These are phyloP conservation scores for Poicephalus meyeri DNA, from an alignment of 2,113 vertebrate species.

Conservation along the genomic window DNA sequence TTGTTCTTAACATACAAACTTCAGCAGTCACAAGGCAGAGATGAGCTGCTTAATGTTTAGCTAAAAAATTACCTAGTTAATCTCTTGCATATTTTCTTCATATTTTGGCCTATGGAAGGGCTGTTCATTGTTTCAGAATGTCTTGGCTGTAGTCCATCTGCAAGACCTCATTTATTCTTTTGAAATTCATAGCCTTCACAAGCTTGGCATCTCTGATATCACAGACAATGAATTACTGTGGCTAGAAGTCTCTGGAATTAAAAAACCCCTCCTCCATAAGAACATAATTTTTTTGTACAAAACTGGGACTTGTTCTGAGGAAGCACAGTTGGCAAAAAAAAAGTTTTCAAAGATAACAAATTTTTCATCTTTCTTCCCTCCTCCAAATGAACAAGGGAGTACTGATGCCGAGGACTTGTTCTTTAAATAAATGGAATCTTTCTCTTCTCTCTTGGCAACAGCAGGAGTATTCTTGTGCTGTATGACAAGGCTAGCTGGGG, in stretches of 20 bases:
- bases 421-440: slow-evolving; percentile 66
- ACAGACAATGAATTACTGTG: slow-evolving; percentile 62
- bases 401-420: slow-evolving; percentile 14
- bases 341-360: slow-evolving; percentile 15
- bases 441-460: slow-evolving; percentile 66
- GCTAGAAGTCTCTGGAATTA: slow-evolving; percentile 17
- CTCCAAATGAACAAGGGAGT: not conserved
- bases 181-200: slow-evolving; percentile 36
- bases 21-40: not conserved
- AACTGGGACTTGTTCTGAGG: slow-evolving; percentile 30
- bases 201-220: slow-evolving; percentile 31
- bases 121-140: slow-evolving; percentile 44
- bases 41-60: slow-evolving; percentile 20
- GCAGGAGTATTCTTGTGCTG: slow-evolving; percentile 61
- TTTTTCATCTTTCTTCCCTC: not conserved
- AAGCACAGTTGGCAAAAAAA: not conserved
- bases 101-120: slow-evolving; percentile 20
- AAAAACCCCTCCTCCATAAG: not conserved
- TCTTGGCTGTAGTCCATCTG: slow-evolving; percentile 33
- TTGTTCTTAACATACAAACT: not conserved
- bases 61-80: not conserved
- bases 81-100: slow-evolving; percentile 11
- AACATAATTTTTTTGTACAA: not conserved
- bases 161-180: slow-evolving; percentile 64
- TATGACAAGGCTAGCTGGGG: slow-evolving; percentile 58